phyloP scores from a whole-genome alignment of 2,797 vertebrate genomes.

The Arvicola amphibius region DNA sequence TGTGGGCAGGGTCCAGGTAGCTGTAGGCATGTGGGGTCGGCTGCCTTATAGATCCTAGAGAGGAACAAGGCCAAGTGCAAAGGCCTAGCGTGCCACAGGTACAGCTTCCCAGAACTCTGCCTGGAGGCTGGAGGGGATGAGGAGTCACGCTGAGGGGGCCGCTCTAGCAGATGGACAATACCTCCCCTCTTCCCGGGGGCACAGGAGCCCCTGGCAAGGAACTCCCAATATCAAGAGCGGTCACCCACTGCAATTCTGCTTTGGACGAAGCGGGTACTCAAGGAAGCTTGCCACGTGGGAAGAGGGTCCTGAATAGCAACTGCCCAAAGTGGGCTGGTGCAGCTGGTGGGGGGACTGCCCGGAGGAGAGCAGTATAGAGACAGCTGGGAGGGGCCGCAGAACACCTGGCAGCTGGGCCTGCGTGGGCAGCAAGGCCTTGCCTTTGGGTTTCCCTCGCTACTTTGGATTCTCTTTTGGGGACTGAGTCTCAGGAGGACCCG shows the following conservation, averaged over 20 bases:
- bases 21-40: background rate
- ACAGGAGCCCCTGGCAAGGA: background rate
- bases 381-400: background rate
- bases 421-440: background rate
- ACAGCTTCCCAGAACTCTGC: background rate
- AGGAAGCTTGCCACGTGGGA: background rate
- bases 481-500: background rate
- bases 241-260: background rate
- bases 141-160: background rate
- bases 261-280: background rate
- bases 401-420: background rate
- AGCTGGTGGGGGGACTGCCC: background rate
- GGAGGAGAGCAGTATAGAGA: background rate
- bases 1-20: rapidly evolving
- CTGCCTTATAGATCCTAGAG: background rate
- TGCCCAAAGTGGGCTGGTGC: background rate
- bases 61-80: background rate
- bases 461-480: background rate
- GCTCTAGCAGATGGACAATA: rapidly evolving
- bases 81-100: too few relatives aligned
- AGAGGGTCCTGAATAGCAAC: background rate
- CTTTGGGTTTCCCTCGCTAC: background rate
- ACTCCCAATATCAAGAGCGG: too few relatives aligned
- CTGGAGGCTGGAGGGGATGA: background rate
- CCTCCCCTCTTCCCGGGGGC: background rate